Base-by-base conservation (phyloP, 2,113 vertebrate genomes). In the Hippocampus guttulatus region DNA sequence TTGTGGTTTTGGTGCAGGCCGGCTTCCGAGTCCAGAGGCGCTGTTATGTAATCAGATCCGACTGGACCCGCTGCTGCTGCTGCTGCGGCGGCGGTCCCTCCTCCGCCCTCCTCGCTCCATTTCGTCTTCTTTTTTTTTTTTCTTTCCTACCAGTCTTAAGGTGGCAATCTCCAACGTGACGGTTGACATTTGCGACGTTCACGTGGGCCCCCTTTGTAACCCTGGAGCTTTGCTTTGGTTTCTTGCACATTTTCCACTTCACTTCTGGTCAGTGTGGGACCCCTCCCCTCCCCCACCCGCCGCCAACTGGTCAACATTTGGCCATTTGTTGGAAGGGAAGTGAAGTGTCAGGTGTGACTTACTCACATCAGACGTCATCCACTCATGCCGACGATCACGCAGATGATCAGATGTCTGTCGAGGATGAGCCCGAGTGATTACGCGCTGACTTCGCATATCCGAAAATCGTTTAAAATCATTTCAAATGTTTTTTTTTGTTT, bases 31-130 rank as follows among this genome's bases (percentile, higher is more conserved):
- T 74, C 81, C 79, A 74, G 79, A 77, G 20, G 70, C 78, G 75
- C 40, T 73, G 73, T 87, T 87, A 89, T 87, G 85, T 89, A 87
- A 89, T 81, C 79, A 68, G 81, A 87, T 79, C 78, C 78, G 71
- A 60, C 76, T 21, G 74, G 75, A 61, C 27, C 58, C 27, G 2
- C 25, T 11, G 27, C 71, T 47, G 80, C 76, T 77, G 67, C 47
- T 16, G 45, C 41, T 8, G 43, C 43, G 3, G 43, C 43, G 43
- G 43, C 80, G 65, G 14, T 27, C 55, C 25, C 72, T 67, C 69
- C 69, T 49, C 55, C 65, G n/a, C 55, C n/a, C 38, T 10, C n/a
- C 21, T 23, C 52, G 52, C 52, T n/a, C 33, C 38, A 16, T 49
- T 63, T 55, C 30, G 57, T 65, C 33, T 45, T 27, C 40, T 69